Evolutionary conservation across 2,797 vertebrate genomes (phyloP), one percentile per base, ranked within the genome.

Genomic region (Liparis tanakae): DNA sequence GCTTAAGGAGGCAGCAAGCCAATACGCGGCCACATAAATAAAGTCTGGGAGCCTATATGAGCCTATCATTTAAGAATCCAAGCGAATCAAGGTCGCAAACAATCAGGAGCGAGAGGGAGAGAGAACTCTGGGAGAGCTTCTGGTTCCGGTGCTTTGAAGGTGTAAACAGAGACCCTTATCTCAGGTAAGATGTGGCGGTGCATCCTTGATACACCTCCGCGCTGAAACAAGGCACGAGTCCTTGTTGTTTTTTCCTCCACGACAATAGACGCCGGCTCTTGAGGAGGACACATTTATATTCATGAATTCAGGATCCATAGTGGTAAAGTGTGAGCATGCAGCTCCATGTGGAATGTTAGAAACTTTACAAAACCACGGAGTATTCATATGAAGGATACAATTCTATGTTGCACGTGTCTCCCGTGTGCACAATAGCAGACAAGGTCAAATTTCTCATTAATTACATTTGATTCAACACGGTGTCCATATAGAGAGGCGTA

Each of bases 21-120:
- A 89, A 85, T 73, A 70, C 63, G 15, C 46, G 66, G 70, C 58
- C 63, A 68, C 22, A 57, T 82, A 90, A 93, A 89, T 82, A 87
- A 83, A 90, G 85, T 78, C 86, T 61, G 76, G 73, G 73, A 61
- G 77, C 85, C 85, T 86, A 83, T 90, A 89, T 90, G 85, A 90
- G 86, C 86, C 91, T 87, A 88, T 91, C 85, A 82, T 91, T 90
- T 85, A 91, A 84, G 87, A 92, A 91, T 88, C 84, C 82, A 67
- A 86, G 78, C 81, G 66, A 89, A 92, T 88, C 84, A 90, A 83
- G 86, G 81, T 78, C 63, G 85, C 79, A 84, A 79, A 88, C 86
- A 91, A 93, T 90, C 86, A 87, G 70, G 71, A 20, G 81, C 66
- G 58, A 81, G 82, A 80, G 67, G 77, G 55, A 80, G 82, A 87